Evolutionary conservation across 2,797 vertebrate genomes (phyloP).

Genomic region (Oreortyx pictus): DNA sequence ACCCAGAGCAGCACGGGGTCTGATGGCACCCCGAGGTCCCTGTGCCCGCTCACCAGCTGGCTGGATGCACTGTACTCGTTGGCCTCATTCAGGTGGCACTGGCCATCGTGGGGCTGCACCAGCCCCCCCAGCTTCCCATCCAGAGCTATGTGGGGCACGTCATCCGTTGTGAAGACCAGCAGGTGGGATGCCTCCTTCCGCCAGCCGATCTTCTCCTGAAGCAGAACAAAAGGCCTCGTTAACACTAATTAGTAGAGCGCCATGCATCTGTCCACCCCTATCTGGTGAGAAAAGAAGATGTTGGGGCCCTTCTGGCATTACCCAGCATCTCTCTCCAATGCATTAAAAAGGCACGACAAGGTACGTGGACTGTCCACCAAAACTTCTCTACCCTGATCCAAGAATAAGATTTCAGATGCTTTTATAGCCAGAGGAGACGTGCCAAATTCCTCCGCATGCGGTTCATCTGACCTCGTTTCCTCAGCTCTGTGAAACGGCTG

Average conservation of each 20-base stretch:
- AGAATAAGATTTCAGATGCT: constrained; percentile 55
- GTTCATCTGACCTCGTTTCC: constrained; percentile 62
- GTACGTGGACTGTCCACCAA: constrained; percentile 28
- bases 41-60: constrained; percentile 85
- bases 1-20: background rate
- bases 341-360: constrained; percentile 8
- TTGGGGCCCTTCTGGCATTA: background rate
- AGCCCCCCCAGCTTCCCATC: constrained; percentile 94
- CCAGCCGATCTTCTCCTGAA: constrained; percentile 93
- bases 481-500: background rate
- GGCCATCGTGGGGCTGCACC: constrained; percentile 93
- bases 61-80: constrained; percentile 92
- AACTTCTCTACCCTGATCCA: constrained; percentile 32
- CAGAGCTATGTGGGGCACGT: constrained; percentile 94
- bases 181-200: constrained; percentile 94
- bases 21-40: rapidly evolving
- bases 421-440: constrained; percentile 44
- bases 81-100: constrained; percentile 89
- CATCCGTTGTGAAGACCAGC: constrained; percentile 94
- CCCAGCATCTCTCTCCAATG: background rate
- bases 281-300: background rate
- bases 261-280: background rate
- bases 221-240: background rate
- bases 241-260: background rate
- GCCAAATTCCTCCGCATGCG: constrained; percentile 59